Percentiles rank a stretch among this genome's conserved stretches.
Conservation (phyloP, 2,888 invertebrate genomes). For the Dyspetes luteomarginatus region DNA sequence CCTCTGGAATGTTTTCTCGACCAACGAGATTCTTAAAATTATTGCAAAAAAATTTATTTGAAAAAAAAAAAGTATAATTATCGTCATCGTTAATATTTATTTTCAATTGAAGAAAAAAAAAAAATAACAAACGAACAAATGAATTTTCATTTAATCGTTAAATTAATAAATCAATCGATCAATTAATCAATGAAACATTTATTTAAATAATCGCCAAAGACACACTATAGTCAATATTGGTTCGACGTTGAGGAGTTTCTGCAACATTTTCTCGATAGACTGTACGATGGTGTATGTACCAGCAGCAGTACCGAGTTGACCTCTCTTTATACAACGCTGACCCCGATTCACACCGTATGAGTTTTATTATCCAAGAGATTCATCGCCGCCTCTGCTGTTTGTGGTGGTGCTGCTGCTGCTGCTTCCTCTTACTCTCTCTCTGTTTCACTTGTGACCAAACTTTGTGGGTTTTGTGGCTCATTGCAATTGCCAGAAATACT, state of each 20-base stretch:
- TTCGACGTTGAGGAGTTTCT: neutral
- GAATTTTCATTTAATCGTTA: too few relatives aligned
- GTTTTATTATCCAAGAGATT: slow-evolving; percentile 56
- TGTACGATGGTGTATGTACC: slow-evolving; percentile 34
- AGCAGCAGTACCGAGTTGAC: slow-evolving; percentile 37
- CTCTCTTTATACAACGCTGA: slow-evolving; percentile 55
- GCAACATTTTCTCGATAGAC: slow-evolving; percentile 32
- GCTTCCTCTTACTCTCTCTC: neutral
- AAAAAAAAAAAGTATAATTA: neutral
- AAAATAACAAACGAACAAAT: too few relatives aligned
- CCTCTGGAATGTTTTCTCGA: neutral
- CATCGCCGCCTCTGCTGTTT: slow-evolving; percentile 16
- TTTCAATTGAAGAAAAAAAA: too few relatives aligned
- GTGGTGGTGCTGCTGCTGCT: neutral
- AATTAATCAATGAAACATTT: too few relatives aligned
- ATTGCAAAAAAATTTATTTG: neutral
- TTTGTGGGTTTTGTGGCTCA: slow-evolving; percentile 21
- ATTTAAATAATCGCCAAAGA: too few relatives aligned
- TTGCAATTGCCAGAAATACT: neutral
- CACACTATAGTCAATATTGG: neutral
- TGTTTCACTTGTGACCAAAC: slow-evolving; percentile 4
- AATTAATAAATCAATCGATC: too few relatives aligned
- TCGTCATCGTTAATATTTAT: neutral
- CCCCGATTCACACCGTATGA: slow-evolving; percentile 57
- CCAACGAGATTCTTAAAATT: neutral